phyloP scores from a whole-genome alignment of 2,888 invertebrate species.

The Theretra japonica region DNA sequence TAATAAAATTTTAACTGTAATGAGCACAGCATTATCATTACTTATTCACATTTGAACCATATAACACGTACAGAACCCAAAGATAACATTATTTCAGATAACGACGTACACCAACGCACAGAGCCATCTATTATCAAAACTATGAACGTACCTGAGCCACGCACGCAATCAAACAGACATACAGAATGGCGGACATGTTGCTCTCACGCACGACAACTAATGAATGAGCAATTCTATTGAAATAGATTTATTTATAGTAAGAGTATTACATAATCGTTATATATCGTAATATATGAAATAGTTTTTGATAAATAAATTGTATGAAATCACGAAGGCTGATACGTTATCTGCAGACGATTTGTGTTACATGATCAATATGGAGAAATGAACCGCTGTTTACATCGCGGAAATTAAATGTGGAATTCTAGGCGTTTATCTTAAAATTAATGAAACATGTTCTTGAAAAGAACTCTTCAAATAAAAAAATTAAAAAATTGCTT shows the following conservation, averaged over 20 bases:
- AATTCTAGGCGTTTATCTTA: too few species aligned
- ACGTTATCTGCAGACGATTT: constrained; percentile 4
- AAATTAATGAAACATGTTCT: too few species aligned
- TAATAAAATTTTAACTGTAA: too few species aligned
- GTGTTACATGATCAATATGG: constrained; percentile 10
- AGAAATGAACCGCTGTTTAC: neutral
- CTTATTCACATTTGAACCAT: neutral
- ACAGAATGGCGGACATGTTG: constrained; percentile 40
- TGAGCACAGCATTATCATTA: neutral
- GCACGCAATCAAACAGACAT: constrained; percentile 37
- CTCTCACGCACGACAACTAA: constrained; percentile 1
- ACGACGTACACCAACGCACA: neutral
- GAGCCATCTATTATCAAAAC: neutral
- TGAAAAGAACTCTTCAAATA: too few species aligned
- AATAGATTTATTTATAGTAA: constrained; percentile 26
- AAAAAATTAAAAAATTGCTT: too few species aligned
- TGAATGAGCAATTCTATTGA: constrained; percentile 20
- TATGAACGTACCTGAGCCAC: constrained; percentile 35
- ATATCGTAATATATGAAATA: constrained; percentile 17
- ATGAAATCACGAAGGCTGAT: constrained; percentile 24
- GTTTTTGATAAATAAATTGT: constrained; percentile 1
- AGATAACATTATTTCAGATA: neutral
- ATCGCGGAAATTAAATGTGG: neutral
- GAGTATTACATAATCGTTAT: constrained; percentile 7
- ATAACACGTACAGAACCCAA: neutral